phyloP scores from a whole-genome alignment of 2,888 invertebrate genomes.

The Marronus borbonicus region DNA sequence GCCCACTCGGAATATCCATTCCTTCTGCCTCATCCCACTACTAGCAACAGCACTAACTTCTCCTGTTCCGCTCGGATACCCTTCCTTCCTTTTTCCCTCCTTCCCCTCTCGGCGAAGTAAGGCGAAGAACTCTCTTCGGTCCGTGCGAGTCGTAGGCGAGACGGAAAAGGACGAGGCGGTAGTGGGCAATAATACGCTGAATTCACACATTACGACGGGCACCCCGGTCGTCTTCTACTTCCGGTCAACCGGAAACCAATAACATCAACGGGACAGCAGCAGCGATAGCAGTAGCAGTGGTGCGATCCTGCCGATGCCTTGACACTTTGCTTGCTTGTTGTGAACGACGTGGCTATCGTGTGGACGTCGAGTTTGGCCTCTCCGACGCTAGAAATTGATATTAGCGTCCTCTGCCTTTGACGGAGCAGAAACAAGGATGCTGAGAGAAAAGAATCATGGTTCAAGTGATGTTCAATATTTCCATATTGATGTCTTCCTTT shows the following conservation, averaged over 20 bases:
- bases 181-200: conserved; percentile 62
- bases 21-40: conserved; percentile 42
- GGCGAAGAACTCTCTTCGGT: conserved; percentile 24
- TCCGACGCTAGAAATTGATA: conserved; percentile 31
- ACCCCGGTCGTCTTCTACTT: conserved; percentile 59
- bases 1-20: conserved; percentile 61
- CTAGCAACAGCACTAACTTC: conserved; percentile 31
- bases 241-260: conserved; percentile 66
- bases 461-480: conserved; percentile 34
- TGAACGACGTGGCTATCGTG: not conserved
- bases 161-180: conserved; percentile 48
- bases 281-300: not conserved
- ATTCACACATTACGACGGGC: conserved; percentile 63
- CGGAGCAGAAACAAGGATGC: conserved; percentile 33
- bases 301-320: not conserved
- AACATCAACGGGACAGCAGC: conserved; percentile 52
- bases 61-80: conserved; percentile 42
- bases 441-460: conserved; percentile 41
- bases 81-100: conserved; percentile 2
- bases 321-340: conserved; percentile 1
- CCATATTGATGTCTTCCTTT: conserved; percentile 33
- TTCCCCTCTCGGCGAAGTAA: not conserved
- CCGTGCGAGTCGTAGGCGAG: conserved; percentile 1
- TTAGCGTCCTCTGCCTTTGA: conserved; percentile 9
- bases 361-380: not conserved